phyloP scores from a whole-genome alignment of 2,113 vertebrate species.

The Rhea americana region DNA sequence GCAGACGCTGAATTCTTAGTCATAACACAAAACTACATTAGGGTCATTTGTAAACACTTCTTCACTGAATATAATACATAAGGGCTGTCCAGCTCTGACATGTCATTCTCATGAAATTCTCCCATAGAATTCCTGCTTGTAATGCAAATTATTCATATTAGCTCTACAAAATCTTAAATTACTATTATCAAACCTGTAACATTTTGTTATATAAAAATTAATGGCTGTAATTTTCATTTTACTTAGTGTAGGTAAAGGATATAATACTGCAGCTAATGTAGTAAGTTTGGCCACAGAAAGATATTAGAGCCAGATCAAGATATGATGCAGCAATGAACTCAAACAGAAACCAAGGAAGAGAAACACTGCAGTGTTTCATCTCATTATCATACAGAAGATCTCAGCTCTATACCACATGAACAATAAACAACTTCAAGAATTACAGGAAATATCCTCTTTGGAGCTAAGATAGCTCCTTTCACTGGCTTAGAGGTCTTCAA shows the following conservation, averaged over 20 bases:
- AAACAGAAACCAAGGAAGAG: not conserved
- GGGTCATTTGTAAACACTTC: not conserved
- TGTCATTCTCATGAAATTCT: not conserved
- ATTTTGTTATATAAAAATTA: not conserved
- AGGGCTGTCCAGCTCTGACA: not conserved
- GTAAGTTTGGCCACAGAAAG: fast-evolving
- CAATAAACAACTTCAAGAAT: not conserved
- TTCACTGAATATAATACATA: not conserved
- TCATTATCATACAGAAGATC: not conserved
- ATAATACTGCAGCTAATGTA: not conserved
- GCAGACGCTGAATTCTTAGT: not conserved
- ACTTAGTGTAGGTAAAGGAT: not conserved
- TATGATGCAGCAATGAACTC: not conserved
- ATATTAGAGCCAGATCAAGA: fast-evolving
- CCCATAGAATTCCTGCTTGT: not conserved
- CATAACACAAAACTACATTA: not conserved
- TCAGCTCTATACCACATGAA: not conserved
- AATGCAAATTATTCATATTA: not conserved
- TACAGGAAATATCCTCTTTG: not conserved
- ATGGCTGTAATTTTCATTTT: not conserved
- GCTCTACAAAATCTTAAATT: not conserved
- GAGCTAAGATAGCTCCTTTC: not conserved
- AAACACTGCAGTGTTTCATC: not conserved
- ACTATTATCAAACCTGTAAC: not conserved
- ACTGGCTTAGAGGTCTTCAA: not conserved